A percentile compares a stretch with the other conserved stretches of the same genome.
Conservation (phyloP, 2,797 vertebrate genomes). For the Anableps anableps region DNA sequence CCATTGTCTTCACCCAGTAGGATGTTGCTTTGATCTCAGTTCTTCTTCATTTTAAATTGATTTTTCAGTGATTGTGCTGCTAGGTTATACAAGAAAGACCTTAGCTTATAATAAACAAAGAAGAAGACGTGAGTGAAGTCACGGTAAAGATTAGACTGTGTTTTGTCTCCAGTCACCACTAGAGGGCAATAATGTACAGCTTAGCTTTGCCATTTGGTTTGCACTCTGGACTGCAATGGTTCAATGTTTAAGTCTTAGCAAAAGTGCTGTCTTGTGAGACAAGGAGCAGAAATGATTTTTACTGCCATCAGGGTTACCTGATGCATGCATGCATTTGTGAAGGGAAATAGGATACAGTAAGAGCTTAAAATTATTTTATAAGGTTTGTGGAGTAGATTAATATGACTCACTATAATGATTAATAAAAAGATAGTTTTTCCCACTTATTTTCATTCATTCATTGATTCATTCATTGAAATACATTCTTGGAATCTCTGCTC, state of each 20-base stretch:
- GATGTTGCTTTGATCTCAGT: not conserved
- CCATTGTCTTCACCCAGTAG: not conserved
- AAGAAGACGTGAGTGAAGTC: not conserved
- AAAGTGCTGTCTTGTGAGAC: not conserved
- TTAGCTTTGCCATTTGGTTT: not conserved
- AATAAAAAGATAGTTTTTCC: not conserved
- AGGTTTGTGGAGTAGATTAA: not conserved
- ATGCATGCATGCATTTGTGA: not conserved
- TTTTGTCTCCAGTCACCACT: slow-evolving; percentile 17
- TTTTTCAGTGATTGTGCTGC: not conserved
- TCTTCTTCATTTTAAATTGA: not conserved
- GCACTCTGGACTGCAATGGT: not conserved
- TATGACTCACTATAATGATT: not conserved
- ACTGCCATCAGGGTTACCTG: not conserved
- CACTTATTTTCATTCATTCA: not conserved
- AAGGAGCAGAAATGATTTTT: not conserved
- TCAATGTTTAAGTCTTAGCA: slow-evolving; percentile 2
- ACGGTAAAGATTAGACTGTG: not conserved
- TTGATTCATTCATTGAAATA: not conserved
- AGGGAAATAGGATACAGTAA: not conserved
- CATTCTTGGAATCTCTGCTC: not conserved
- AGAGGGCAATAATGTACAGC: slow-evolving; percentile 37
- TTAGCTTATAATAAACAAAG: not conserved
- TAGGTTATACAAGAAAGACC: too few relatives aligned
- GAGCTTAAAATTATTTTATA: not conserved